Base-by-base conservation (phyloP, 1,140 invertebrate species). In the Fopius arisanus region DNA sequence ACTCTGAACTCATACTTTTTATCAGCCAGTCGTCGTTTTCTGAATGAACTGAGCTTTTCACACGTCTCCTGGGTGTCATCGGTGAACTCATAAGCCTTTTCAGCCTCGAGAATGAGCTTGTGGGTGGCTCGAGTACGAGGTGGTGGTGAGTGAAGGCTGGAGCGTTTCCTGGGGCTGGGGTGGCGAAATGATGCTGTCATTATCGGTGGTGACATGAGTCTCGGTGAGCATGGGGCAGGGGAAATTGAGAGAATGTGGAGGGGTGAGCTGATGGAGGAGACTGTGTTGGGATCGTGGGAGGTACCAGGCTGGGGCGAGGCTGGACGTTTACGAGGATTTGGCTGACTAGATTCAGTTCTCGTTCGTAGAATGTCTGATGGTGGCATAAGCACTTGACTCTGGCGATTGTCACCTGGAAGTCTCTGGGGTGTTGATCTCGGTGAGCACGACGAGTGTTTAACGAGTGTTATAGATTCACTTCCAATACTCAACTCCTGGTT, bases 1-100 rank as follows among this genome's bases (percentile, higher is more conserved):
- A 96, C 95, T 3, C 93, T 94, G 78, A 96, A 96, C 82, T 96
- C 96, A 81, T 97, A 97, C 81, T 96, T 96, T 83, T 96, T 97
- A 80, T 97, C 95, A 0, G 96, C 96, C 31, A 96, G 84, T 2
- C 94, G 89, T 63, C 95, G 90, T 81, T 95, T 95, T 4, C 94
- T 89, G 82, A 94, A 95, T 54, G 92, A 92, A 76, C 93, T 94
- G 3, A 96, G 90, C 81, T 95, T 96, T 81, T 96, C 94, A 80
- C 92, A 94, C 67, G 93, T 93, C 31, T 90, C 90, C 76, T 95
- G 93, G 21, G 92, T 90, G 73, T 96, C 94, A 78, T 95, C 94
- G 0, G 93, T 94, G 78, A 96, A 96, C 82, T 96, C 94, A 79
- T 96, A 96, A 0, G 94, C 93, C 82, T 94, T 94, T 72, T 94